phyloP scores from a whole-genome alignment of 2,888 invertebrate genomes.

The Oligia latruncula region DNA sequence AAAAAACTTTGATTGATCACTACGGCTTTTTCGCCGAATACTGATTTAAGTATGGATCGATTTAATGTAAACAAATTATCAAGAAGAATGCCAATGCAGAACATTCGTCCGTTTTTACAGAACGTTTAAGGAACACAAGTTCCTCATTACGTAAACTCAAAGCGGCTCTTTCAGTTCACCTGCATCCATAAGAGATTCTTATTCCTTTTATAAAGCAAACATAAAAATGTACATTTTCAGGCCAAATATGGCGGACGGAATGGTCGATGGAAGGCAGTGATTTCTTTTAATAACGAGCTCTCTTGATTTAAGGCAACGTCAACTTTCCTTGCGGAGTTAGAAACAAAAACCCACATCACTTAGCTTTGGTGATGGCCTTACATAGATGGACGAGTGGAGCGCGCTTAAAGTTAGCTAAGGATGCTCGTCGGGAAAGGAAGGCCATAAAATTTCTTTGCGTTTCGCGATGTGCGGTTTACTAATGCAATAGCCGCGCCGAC shows the following conservation, averaged over 20 bases:
- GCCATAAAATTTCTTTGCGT: slow-evolving; percentile 64
- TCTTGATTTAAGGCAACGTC: slow-evolving; percentile 81
- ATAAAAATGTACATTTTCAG: slow-evolving; percentile 82
- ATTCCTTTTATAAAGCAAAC: slow-evolving; percentile 78
- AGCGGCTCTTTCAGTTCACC: slow-evolving; percentile 71
- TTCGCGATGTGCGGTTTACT: slow-evolving; percentile 36
- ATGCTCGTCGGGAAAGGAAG: slow-evolving; percentile 58
- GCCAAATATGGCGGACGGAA: slow-evolving; percentile 81
- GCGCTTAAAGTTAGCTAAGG: slow-evolving; percentile 54
- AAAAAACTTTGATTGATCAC: slow-evolving; percentile 52
- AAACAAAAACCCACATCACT: slow-evolving; percentile 77
- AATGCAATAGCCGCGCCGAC: slow-evolving; percentile 31
- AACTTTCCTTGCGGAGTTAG: slow-evolving; percentile 88
- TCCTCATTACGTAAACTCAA: slow-evolving; percentile 73
- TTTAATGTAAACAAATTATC: slow-evolving; percentile 67
- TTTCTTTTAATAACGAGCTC: slow-evolving; percentile 85
- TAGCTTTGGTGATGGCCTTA: slow-evolving; percentile 54
- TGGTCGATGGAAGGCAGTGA: slow-evolving; percentile 81
- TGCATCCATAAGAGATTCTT: slow-evolving; percentile 78
- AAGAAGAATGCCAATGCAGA: slow-evolving; percentile 54
- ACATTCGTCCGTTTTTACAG: slow-evolving; percentile 62
- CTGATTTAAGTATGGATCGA: slow-evolving; percentile 42
- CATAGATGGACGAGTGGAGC: slow-evolving; percentile 71
- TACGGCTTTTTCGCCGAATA: slow-evolving; percentile 47
- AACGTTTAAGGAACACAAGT: slow-evolving; percentile 63